These are phyloP conservation scores for Drosophila pseudotalamancana DNA, from an alignment of 2,888 invertebrate genomes.

Conservation along the genomic window DNA sequence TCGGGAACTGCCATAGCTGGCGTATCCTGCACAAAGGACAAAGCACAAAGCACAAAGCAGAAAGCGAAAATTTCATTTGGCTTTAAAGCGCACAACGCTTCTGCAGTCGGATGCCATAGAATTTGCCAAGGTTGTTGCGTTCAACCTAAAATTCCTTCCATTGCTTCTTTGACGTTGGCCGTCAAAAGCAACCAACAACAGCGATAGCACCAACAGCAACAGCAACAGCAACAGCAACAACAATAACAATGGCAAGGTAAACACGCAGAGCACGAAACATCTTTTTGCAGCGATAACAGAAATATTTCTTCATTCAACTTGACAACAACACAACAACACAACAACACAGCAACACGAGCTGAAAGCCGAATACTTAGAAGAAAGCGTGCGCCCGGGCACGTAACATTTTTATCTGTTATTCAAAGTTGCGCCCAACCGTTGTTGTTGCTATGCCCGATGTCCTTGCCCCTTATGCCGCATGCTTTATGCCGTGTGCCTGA, in stretches of 20 bases:
- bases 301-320: constrained; percentile 70
- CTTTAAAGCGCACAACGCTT: constrained; percentile 24
- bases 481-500: not conserved
- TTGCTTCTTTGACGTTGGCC: constrained; percentile 40
- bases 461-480: constrained; percentile 2
- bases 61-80: constrained; percentile 32
- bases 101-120: constrained; percentile 24
- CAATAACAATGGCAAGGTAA: constrained; percentile 57
- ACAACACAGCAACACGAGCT: constrained; percentile 45
- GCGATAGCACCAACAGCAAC: constrained; percentile 4
- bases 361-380: constrained; percentile 34
- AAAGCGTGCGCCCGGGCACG: constrained; percentile 55
- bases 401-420: constrained; percentile 77
- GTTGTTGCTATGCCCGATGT: constrained; percentile 23
- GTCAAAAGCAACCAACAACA: constrained; percentile 34
- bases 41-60: too few species aligned
- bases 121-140: constrained; percentile 48
- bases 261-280: constrained; percentile 73
- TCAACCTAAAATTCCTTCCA: constrained; percentile 22
- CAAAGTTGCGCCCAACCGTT: constrained; percentile 63
- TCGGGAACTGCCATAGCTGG: constrained; percentile 13
- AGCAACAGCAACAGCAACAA: constrained; percentile 7
- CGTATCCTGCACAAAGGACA: constrained; percentile 26
- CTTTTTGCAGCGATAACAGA: constrained; percentile 73
- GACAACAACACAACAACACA: constrained; percentile 55